phyloP scores from a whole-genome alignment of 2,888 invertebrate genomes.

The Pachydiplax longipennis region DNA sequence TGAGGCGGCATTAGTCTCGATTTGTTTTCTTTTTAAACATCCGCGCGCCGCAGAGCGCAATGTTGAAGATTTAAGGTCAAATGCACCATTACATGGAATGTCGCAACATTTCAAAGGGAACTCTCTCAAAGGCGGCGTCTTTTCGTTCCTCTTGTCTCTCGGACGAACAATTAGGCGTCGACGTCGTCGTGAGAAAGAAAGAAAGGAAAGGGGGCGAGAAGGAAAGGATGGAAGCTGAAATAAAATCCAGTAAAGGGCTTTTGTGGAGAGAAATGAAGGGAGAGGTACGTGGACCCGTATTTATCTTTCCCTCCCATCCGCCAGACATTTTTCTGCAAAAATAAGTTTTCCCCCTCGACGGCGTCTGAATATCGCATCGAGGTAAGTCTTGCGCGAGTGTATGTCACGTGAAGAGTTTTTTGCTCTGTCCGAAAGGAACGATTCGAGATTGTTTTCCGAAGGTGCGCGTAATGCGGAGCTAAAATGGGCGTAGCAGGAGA shows the following conservation, averaged over 20 bases:
- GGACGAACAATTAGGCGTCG: not conserved
- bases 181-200: not conserved
- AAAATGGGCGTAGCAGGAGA: not conserved
- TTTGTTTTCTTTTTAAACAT: not conserved
- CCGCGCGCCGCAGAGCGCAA: not conserved
- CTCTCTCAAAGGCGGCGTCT: not conserved
- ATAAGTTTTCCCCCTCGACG: not conserved
- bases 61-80: not conserved
- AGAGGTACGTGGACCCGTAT: not conserved
- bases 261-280: not conserved
- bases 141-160: not conserved
- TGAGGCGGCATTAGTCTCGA: not conserved
- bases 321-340: not conserved
- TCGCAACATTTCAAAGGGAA: not conserved
- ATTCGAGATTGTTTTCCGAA: not conserved
- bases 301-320: not conserved
- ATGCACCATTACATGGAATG: not conserved
- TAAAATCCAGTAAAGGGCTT: not conserved
- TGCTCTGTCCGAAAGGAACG: not conserved
- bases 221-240: not conserved
- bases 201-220: not conserved
- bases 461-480: not conserved
- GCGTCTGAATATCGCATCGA: not conserved
- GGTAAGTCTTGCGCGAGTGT: not conserved
- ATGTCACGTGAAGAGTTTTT: not conserved